A percentile compares a stretch with the other conserved stretches of the same genome.
Evolutionary conservation across 2,888 invertebrate species (phyloP).

Genomic region (Bursaphelenchus okinawaensis): DNA sequence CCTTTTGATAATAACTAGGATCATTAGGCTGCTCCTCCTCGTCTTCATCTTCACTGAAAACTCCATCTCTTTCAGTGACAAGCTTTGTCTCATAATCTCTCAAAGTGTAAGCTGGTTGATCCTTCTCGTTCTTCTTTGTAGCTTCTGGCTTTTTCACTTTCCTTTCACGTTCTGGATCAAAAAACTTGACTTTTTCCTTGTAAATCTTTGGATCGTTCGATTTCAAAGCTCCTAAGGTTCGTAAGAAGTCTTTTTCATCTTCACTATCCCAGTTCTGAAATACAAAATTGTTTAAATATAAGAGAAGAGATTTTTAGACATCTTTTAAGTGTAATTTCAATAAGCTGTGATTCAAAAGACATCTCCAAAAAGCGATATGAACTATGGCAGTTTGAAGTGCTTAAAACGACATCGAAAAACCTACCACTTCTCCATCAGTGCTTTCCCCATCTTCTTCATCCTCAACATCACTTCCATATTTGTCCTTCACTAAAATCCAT

Average conservation of each 20-base stretch:
- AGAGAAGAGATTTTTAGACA: too few species aligned
- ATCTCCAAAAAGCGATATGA: too few species aligned
- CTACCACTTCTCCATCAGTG: conserved; percentile 6
- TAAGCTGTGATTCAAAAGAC: too few species aligned
- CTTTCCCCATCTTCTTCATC: conserved; percentile 8
- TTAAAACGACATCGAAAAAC: neutral
- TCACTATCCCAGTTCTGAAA: conserved; percentile 66
- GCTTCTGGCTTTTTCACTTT: neutral
- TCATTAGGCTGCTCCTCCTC: conserved; percentile 26
- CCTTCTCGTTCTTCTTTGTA: conserved; percentile 55
- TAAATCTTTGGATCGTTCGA: conserved; percentile 84
- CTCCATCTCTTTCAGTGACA: conserved; percentile 69
- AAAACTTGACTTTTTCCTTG: conserved; percentile 71
- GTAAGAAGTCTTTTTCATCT: conserved; percentile 78
- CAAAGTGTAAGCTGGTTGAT: conserved; percentile 66
- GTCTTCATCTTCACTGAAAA: conserved; percentile 58
- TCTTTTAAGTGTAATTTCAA: too few species aligned
- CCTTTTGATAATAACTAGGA: conserved; percentile 62
- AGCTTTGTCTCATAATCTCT: conserved; percentile 76
- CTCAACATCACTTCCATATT: conserved; percentile 27
- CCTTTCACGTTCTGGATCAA: conserved; percentile 61
- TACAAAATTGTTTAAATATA: neutral
- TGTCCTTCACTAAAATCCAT: conserved; percentile 38
- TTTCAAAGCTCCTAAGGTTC: conserved; percentile 77
- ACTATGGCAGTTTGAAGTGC: too few species aligned